Percentiles rank a stretch among this genome's conserved stretches.
These are phyloP conservation scores for Ctenomys sociabilis DNA, from an alignment of 2,113 vertebrate genomes.

Conservation along the genomic window DNA sequence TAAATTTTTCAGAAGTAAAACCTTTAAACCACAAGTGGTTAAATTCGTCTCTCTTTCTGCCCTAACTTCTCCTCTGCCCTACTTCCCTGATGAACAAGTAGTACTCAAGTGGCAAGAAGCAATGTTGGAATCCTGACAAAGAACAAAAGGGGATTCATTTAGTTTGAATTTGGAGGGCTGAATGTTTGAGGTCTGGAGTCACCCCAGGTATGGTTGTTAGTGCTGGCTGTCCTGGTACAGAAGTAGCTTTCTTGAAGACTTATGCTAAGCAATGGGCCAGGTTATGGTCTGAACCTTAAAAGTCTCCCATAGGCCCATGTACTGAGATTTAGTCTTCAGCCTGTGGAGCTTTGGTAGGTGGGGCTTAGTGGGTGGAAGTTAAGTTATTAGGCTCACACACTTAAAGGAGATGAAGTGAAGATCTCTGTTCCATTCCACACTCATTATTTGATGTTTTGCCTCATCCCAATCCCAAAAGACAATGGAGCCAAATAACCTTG, in stretches of 20 bases:
- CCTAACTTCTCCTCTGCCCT: background rate
- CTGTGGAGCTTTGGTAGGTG: background rate
- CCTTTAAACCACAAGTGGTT: background rate
- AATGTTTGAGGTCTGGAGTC: background rate
- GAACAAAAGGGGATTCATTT: background rate
- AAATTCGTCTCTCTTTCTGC: background rate
- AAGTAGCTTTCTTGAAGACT: background rate
- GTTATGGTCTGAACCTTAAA: background rate
- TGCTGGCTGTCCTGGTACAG: background rate
- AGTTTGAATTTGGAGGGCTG: background rate
- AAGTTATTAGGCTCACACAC: background rate
- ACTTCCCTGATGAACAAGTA: background rate
- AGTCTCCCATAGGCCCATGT: background rate
- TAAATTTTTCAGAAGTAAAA: slow-evolving; percentile 9
- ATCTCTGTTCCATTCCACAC: background rate
- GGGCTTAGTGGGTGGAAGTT: background rate
- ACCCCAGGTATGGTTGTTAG: background rate
- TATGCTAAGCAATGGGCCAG: background rate
- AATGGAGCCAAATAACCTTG: background rate
- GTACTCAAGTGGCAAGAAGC: background rate
- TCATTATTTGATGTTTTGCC: background rate
- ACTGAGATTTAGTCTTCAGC: background rate
- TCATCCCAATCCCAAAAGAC: background rate
- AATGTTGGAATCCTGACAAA: background rate
- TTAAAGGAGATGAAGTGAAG: background rate